Percentiles rank a stretch among this genome's conserved stretches.
Conservation (phyloP, 1,140 invertebrate species). For the Arctopsyche grandis region DNA sequence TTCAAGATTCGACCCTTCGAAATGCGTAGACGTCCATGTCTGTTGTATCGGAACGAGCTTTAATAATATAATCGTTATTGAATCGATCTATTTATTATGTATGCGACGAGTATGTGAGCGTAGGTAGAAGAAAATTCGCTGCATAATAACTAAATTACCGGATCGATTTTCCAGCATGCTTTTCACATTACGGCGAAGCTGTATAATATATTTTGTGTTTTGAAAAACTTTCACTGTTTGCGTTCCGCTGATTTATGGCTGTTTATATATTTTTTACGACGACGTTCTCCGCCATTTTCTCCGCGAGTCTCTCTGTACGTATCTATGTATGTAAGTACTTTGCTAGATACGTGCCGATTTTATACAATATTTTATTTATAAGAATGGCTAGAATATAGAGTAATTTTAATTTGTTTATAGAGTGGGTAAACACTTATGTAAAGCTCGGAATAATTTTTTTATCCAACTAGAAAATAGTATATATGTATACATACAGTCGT, state of each 20-base stretch:
- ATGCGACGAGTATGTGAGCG: too few relatives aligned
- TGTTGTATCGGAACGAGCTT: too few relatives aligned
- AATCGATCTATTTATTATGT: too few relatives aligned
- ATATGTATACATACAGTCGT: too few relatives aligned
- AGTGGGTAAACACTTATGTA: too few relatives aligned
- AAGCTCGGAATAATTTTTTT: too few relatives aligned
- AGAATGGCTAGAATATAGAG: too few relatives aligned
- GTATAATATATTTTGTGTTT: conserved; percentile 47
- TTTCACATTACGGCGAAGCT: conserved; percentile 44
- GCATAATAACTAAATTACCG: conserved; percentile 40
- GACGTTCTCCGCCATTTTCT: conserved; percentile 27
- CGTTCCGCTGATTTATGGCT: conserved; percentile 42
- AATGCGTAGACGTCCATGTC: neutral
- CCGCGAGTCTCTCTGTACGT: neutral
- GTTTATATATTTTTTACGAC: conserved; percentile 45
- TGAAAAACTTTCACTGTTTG: conserved; percentile 49
- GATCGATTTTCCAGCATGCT: conserved; percentile 51
- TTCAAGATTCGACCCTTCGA: neutral
- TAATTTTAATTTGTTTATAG: too few relatives aligned
- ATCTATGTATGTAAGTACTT: neutral
- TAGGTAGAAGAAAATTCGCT: too few relatives aligned
- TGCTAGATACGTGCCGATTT: neutral
- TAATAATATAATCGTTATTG: too few relatives aligned
- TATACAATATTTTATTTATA: conserved; percentile 17
- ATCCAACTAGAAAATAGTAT: too few relatives aligned